These are phyloP conservation scores for Psilanteris sp. DNA, from an alignment of 1,140 invertebrate genomes.

Conservation along the genomic window DNA sequence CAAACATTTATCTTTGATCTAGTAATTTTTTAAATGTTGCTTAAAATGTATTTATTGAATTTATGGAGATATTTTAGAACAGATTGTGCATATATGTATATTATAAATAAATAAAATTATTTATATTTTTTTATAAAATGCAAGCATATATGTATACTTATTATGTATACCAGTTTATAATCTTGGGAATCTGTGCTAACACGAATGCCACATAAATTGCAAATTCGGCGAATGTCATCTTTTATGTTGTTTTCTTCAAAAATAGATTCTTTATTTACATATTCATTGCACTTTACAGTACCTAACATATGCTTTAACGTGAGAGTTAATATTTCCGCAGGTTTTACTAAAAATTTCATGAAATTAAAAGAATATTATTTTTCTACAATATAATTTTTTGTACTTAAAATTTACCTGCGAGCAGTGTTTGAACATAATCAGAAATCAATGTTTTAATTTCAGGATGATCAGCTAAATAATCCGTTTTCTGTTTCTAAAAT, in stretches of 20 bases:
- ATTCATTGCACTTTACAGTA: constrained; percentile 70
- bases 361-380: too few relatives aligned
- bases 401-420: constrained; percentile 76
- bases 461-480: constrained; percentile 81
- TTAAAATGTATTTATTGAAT: too few relatives aligned
- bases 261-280: constrained; percentile 1
- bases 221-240: constrained; percentile 15
- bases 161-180: not conserved
- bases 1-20: too few relatives aligned
- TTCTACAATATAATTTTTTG: too few relatives aligned
- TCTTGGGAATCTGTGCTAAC: constrained; percentile 4
- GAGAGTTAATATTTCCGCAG: constrained; percentile 81
- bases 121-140: too few relatives aligned
- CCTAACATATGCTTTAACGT: constrained; percentile 82
- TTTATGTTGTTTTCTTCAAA: constrained; percentile 21
- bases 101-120: not conserved
- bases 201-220: constrained; percentile 46
- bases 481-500: constrained; percentile 72
- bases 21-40: too few relatives aligned
- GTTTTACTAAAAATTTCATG: constrained; percentile 77
- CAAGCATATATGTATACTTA: too few relatives aligned
- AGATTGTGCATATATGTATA: too few relatives aligned
- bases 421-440: constrained; percentile 82
- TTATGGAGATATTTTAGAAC: too few relatives aligned
- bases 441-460: constrained; percentile 81